These are phyloP conservation scores for Clarias gariepinus DNA, from an alignment of 2,113 vertebrate genomes.

Conservation along the genomic window DNA sequence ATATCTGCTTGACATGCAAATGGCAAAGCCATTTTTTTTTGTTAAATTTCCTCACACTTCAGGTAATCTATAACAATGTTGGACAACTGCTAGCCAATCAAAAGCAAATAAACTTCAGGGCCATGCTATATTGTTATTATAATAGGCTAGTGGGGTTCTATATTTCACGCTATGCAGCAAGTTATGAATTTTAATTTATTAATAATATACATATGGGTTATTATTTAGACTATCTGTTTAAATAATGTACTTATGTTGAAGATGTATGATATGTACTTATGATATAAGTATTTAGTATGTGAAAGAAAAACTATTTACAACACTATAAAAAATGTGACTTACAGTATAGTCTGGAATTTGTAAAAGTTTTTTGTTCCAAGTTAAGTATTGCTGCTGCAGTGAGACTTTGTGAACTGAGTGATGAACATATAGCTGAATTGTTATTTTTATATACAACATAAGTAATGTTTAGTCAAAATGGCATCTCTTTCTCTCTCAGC, in stretches of 20 bases:
- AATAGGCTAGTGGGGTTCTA: neutral
- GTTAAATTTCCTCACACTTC: neutral
- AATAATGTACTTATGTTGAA: neutral
- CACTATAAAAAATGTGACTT: neutral
- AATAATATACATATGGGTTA: neutral
- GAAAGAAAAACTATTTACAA: neutral
- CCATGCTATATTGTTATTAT: neutral
- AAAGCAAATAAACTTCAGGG: neutral
- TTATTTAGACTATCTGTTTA: neutral
- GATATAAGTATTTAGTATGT: neutral
- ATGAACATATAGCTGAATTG: neutral
- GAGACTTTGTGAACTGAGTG: slow-evolving; percentile 16
- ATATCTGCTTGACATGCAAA: neutral
- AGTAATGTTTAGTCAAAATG: slow-evolving; percentile 4
- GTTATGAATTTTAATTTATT: neutral
- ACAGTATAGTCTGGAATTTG: neutral
- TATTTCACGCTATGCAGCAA: neutral
- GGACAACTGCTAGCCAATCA: neutral
- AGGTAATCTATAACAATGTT: neutral
- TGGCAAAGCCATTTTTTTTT: neutral
- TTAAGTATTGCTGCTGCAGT: slow-evolving; percentile 10
- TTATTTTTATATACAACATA: slow-evolving; percentile 3
- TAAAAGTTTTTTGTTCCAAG: neutral
- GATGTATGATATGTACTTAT: neutral
- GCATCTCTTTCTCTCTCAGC: slow-evolving; percentile 34